phyloP scores from a whole-genome alignment of 2,888 invertebrate species.

The Nomada ferruginata region DNA sequence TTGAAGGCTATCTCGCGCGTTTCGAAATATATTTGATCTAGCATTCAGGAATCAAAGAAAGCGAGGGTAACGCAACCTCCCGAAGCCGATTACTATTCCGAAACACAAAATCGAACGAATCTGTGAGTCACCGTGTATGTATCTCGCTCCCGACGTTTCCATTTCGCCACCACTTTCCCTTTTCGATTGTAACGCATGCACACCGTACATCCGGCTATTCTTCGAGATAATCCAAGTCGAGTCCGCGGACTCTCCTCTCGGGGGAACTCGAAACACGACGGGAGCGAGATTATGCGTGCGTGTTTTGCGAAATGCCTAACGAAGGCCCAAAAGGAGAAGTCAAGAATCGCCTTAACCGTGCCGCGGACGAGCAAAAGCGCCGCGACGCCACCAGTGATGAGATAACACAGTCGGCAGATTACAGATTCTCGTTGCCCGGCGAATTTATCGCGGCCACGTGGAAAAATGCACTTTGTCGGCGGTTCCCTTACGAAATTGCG shows the following conservation, averaged over 20 bases:
- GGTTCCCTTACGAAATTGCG: constrained; percentile 26
- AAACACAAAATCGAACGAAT: constrained; percentile 1
- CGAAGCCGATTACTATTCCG: neutral
- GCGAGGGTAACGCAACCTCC: neutral
- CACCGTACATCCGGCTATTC: constrained; percentile 22
- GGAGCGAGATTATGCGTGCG: constrained; percentile 44
- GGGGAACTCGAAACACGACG: constrained; percentile 21
- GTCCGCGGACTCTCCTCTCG: neutral
- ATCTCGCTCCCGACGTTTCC: constrained; percentile 14
- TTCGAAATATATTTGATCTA: neutral
- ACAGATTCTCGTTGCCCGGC: constrained; percentile 62
- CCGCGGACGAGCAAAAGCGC: constrained; percentile 59
- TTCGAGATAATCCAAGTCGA: constrained; percentile 1
- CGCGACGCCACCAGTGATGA: constrained; percentile 61
- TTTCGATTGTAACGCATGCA: constrained; percentile 31
- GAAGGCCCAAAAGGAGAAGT: constrained; percentile 49
- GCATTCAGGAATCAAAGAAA: neutral
- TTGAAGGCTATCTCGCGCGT: neutral
- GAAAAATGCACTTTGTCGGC: constrained; percentile 75
- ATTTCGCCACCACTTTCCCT: constrained; percentile 46
- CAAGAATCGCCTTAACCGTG: constrained; percentile 31
- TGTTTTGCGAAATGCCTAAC: constrained; percentile 63
- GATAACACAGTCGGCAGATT: constrained; percentile 68
- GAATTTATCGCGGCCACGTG: constrained; percentile 71
- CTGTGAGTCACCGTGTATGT: neutral